phyloP scores from a whole-genome alignment of 1,140 invertebrate species.

The Tigriopus japonicus region DNA sequence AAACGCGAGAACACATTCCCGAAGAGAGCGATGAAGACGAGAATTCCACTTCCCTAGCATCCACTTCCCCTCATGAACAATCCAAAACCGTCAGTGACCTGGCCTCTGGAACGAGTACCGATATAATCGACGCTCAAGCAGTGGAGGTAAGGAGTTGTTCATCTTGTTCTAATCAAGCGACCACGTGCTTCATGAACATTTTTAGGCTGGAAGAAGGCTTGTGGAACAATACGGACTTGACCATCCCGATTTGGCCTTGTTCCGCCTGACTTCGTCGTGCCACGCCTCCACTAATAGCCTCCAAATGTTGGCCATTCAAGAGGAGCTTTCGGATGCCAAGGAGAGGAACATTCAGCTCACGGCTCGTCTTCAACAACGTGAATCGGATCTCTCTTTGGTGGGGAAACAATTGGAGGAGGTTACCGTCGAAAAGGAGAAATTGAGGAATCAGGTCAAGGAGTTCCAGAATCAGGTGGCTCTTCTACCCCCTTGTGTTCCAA shows the following conservation, averaged over 20 bases:
- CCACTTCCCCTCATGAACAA: conserved; percentile 15
- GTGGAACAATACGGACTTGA: background rate
- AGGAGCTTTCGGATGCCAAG: background rate
- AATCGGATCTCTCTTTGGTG: background rate
- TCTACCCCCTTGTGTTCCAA: no score
- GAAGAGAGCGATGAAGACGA: conserved; percentile 21
- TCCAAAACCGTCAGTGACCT: background rate
- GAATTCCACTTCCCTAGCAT: background rate
- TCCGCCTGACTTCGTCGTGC: background rate
- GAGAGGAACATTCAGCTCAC: background rate
- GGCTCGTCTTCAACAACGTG: background rate
- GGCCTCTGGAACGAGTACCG: background rate
- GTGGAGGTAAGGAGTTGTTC: background rate
- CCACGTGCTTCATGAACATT: no score
- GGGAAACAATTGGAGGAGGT: background rate
- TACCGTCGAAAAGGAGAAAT: background rate
- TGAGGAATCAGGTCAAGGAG: background rate
- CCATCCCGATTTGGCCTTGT: background rate
- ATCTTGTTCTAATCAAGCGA: no score
- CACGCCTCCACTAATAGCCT: background rate
- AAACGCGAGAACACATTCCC: conserved; percentile 33
- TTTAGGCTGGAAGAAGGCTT: background rate
- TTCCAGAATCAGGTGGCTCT: background rate
- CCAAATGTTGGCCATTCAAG: background rate
- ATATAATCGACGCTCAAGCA: background rate